Percentiles rank a stretch among this genome's conserved stretches.
Conservation (phyloP, 2,113 vertebrate species). For the Hemiscyllium ocellatum region DNA sequence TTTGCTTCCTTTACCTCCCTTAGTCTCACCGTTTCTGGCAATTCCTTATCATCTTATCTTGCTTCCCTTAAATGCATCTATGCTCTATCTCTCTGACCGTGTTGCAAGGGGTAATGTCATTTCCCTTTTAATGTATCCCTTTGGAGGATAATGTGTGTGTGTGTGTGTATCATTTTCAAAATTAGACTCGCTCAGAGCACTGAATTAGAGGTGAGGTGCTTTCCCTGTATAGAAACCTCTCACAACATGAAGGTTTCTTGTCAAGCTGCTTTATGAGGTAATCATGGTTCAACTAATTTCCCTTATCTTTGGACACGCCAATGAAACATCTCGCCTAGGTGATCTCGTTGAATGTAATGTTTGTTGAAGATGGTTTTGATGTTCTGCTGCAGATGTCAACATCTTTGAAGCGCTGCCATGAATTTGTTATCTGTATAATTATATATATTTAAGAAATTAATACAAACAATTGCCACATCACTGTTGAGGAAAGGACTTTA, state of each 20-base stretch:
- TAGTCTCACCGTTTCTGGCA: neutral
- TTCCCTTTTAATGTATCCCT: neutral
- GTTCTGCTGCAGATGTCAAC: neutral
- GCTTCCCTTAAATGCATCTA: neutral
- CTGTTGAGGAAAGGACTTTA: neutral
- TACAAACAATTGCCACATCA: neutral
- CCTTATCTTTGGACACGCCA: neutral
- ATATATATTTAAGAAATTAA: neutral
- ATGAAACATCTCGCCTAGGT: neutral
- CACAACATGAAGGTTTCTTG: neutral
- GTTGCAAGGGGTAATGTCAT: neutral
- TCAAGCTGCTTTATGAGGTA: neutral
- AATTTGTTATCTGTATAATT: neutral
- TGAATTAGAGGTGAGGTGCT: neutral
- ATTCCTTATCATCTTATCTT: neutral
- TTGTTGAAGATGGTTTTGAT: neutral
- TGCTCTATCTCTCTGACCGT: neutral
- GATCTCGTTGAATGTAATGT: neutral
- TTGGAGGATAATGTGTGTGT: neutral
- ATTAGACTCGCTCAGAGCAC: neutral
- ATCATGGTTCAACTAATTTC: neutral
- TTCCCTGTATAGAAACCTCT: no score
- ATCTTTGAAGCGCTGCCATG: neutral
- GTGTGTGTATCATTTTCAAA: constrained; percentile 10
- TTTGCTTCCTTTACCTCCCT: neutral